These are phyloP conservation scores for Rhinichthys klamathensis DNA, from an alignment of 2,113 vertebrate genomes.

Conservation along the genomic window DNA sequence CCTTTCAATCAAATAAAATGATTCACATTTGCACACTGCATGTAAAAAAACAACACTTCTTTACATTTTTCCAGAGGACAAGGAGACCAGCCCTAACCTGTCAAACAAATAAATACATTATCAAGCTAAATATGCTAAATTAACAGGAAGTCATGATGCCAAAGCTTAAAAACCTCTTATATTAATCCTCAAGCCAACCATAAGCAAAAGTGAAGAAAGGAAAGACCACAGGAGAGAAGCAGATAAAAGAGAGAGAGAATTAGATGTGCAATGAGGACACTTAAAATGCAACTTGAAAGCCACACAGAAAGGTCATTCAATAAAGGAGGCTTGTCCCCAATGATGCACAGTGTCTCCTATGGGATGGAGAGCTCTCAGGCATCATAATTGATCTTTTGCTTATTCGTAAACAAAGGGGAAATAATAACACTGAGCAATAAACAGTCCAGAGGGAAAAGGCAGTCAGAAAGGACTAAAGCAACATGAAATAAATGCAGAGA, in stretches of 20 bases:
- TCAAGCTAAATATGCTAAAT: conserved; percentile 8
- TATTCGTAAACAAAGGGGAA: conserved; percentile 23
- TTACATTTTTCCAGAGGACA: background rate
- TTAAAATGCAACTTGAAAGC: conserved; percentile 21
- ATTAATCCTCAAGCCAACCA: conserved; percentile 35
- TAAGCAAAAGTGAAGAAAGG: conserved; percentile 6
- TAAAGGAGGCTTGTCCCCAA: background rate
- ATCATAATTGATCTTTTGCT: conserved; percentile 44
- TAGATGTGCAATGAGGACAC: background rate
- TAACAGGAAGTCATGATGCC: background rate
- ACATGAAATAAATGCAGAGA: conserved; percentile 1
- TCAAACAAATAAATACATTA: background rate
- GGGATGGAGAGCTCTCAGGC: conserved; percentile 23
- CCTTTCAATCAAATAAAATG: background rate
- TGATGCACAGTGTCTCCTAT: conserved; percentile 30
- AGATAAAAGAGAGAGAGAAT: conserved; percentile 10
- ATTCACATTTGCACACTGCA: background rate
- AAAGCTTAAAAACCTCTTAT: conserved; percentile 55
- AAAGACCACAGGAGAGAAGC: conserved; percentile 4
- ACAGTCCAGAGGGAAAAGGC: conserved; percentile 34
- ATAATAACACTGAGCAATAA: conserved; percentile 39
- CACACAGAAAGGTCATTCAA: conserved; percentile 34
- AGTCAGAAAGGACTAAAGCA: conserved; percentile 20
- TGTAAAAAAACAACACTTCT: background rate
- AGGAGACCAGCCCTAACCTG: background rate